Conservation (phyloP, 2,888 invertebrate genomes). For the Athalia circularis region DNA sequence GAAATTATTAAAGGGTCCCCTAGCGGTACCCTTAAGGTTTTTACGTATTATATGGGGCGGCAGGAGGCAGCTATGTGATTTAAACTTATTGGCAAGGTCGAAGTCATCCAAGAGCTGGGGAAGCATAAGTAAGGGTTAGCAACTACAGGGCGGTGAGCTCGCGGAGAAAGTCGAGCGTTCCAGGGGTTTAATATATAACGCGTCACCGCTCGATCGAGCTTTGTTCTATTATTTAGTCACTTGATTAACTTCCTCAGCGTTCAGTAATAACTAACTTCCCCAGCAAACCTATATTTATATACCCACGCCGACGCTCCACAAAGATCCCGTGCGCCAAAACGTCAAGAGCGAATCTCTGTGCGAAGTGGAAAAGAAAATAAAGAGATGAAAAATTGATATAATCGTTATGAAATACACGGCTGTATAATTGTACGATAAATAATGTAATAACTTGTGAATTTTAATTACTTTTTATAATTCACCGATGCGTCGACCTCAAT, state of each 20-base stretch:
- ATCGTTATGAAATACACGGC: no score
- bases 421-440: no score
- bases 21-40: neutral
- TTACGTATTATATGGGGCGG: neutral
- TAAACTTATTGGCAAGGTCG: conserved; percentile 9
- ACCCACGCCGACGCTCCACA: no score
- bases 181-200: conserved; percentile 9
- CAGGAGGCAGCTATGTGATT: neutral
- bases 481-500: neutral
- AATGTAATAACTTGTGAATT: no score
- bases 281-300: conserved; percentile 56
- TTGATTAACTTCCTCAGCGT: conserved; percentile 68
- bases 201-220: conserved; percentile 50
- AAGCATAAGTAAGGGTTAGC: neutral
- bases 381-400: no score
- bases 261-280: conserved; percentile 2
- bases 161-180: conserved; percentile 12
- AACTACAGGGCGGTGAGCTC: conserved; percentile 5
- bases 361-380: no score
- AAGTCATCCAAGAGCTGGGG: neutral
- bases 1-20: no score
- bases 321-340: no score
- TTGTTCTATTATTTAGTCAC: conserved; percentile 72
- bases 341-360: no score
- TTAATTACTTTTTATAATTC: no score